These are phyloP conservation scores for Pelecanus crispus DNA, from an alignment of 2,113 vertebrate species.

Conservation along the genomic window DNA sequence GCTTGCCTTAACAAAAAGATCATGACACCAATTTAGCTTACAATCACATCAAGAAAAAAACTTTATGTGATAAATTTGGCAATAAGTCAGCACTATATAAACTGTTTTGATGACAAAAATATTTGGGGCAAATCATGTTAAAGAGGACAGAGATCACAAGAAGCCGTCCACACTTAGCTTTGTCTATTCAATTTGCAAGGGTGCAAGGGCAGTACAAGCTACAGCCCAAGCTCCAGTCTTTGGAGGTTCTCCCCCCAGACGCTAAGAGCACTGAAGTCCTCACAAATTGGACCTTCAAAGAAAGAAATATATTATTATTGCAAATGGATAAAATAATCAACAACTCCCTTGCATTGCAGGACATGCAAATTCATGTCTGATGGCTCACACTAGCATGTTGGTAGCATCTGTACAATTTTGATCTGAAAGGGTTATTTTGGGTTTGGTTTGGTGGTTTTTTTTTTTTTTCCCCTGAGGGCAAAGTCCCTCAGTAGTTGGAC, in stretches of 20 bases:
- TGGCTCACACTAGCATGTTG: background rate
- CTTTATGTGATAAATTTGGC: background rate
- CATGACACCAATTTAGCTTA: background rate
- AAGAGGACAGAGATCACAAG: background rate
- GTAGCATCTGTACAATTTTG: background rate
- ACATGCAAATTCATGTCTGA: background rate
- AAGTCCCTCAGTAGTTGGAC: background rate
- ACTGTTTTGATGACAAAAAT: background rate
- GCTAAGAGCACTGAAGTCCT: background rate
- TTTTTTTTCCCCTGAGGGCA: background rate
- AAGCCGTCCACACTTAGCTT: background rate
- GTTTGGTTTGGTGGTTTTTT: no score
- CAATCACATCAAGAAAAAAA: background rate
- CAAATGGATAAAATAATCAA: background rate
- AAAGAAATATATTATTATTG: background rate
- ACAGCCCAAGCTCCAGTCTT: background rate
- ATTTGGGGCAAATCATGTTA: background rate
- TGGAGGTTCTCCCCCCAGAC: background rate
- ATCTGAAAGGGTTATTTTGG: background rate
- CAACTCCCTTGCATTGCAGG: background rate
- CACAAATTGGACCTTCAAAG: background rate
- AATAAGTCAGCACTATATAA: background rate
- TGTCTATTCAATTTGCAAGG: background rate
- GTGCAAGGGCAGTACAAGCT: background rate
- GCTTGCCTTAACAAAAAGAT: background rate